Evolutionary conservation across 2,888 invertebrate species (phyloP), one percentile per base, ranked within the genome.

Genomic region (Plebejus argus): DNA sequence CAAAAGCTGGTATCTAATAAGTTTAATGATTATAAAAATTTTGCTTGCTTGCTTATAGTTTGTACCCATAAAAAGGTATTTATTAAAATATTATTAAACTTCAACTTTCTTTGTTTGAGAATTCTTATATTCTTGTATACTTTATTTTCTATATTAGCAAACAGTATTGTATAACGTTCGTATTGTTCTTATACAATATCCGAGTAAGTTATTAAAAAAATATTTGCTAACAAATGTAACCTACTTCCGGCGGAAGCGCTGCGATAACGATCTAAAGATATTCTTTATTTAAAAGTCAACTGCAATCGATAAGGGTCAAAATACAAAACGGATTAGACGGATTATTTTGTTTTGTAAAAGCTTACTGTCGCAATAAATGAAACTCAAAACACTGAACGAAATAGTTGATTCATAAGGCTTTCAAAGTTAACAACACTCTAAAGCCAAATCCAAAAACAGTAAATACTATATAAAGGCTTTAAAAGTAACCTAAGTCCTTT

Each of bases 181-280:
- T 66, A 66, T 66, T 66, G 66, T 66, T 66, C 66, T 66, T 61
- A 12, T 61, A 61, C 23, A 61, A 61, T 61, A 66, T 33, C 66
- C 66, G 20, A 33, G 66, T 28, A 33, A 66, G 66, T 66, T 66
- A 66, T 66, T 66, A 66, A 66, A 66, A 66, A 66, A 66, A 61
- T 66, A 66, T 66, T 66, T 33, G 28, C 28, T 66, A 66, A 66
- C 66, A 66, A 66, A 18, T 66, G 66, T 20, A 66, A 66, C 66
- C 66, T 28, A 66, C 28, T 33, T 66, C 66, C 28, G 28, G 28
- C 66, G 66, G 66, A 66, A 66, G 5, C 6, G 7, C 28, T 23
- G 18, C 28, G 28, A 66, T 28, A 33, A 66, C 66, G 28, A 28
- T 28, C 66, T 23, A 28, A 20, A 61, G 28, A 18, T 66, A 66